Base-by-base conservation (phyloP, 2,113 vertebrate genomes). In the Malurus elegans region DNA sequence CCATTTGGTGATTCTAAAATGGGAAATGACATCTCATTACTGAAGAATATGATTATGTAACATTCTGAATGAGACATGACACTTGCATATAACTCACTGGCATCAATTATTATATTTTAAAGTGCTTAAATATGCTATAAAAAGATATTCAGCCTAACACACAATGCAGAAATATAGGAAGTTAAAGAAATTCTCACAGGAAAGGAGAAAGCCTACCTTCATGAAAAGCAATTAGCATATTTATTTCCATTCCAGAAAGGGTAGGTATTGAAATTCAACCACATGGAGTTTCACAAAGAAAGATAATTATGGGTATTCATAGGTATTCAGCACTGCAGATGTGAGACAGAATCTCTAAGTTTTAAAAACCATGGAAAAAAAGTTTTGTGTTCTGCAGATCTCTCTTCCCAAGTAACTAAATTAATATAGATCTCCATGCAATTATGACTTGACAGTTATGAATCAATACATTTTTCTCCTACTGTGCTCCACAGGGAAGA, bases 211-310 rank as follows among this genome's bases (percentile, higher is more conserved):
- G 80, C 32, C 40, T 94, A 60, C 70, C 89, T 42, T 95, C 48
- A 74, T 72, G 58, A 96, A 97, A 95, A 93, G 53, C 70, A 93
- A 96, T 88, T 86, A 88, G 31, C 64, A 61, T 79, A 96, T 86
- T 96, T 95, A 79, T 96, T 92, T 93, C 75, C 54, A 69, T 88
- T 93, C 50, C 79, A 97, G 95, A 93, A 96, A 36, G 53, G 83
- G 86, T 62, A 90, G 13, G 36, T 84, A 96, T 44, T 82, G 51
- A 94, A 94, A 92, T 80, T 95, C 48, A 94, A 93, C 32, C 19
- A 12, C 34, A 40, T 12, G 18, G 47, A 91, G 19, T 91, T 96
- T 75, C 51, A 75, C 56, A 83, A 79, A 89, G 31, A 56, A 44
- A 80, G 17, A 70, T 64, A 91, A 94, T 86, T 80, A 83, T 13